A percentile compares a stretch with the other conserved stretches of the same genome.
Conservation (phyloP, 2,888 invertebrate species). For the Apodemia duryi region DNA sequence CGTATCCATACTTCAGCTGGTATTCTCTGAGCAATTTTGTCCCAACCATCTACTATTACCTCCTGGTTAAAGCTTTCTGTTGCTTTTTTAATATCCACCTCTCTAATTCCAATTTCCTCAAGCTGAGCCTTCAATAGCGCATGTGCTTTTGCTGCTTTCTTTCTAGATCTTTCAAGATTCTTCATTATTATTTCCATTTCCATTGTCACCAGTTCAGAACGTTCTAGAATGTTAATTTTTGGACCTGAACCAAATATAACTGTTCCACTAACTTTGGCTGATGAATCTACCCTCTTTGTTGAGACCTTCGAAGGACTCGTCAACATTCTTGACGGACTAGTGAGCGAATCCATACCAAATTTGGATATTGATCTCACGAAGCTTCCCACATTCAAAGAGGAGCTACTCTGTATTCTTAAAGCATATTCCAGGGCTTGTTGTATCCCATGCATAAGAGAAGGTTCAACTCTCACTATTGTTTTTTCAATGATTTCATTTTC, state of each 20-base stretch:
- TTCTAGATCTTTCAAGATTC: slow-evolving; percentile 46
- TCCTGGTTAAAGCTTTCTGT: slow-evolving; percentile 68
- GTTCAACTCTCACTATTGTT: slow-evolving; percentile 65
- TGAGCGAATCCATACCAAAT: slow-evolving; percentile 43
- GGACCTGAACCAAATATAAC: slow-evolving; percentile 51
- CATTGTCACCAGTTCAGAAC: slow-evolving; percentile 66
- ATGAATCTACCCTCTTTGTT: slow-evolving; percentile 54
- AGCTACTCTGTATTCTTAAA: slow-evolving; percentile 45
- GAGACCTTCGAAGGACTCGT: slow-evolving; percentile 44
- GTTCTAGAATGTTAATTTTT: slow-evolving; percentile 72
- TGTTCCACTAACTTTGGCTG: slow-evolving; percentile 54
- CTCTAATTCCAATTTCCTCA: slow-evolving; percentile 77
- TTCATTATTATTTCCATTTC: slow-evolving; percentile 71
- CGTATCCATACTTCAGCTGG: slow-evolving; percentile 80
- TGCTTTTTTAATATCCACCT: slow-evolving; percentile 69
- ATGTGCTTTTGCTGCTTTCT: slow-evolving; percentile 52
- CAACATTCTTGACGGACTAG: slow-evolving; percentile 48
- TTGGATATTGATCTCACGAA: slow-evolving; percentile 51
- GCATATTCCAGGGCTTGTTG: slow-evolving; percentile 63
- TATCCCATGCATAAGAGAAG: slow-evolving; percentile 65
- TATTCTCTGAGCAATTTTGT: slow-evolving; percentile 80
- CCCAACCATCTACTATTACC: slow-evolving; percentile 73
- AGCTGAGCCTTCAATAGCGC: slow-evolving; percentile 69
- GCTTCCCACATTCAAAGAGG: slow-evolving; percentile 46
- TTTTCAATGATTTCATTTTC: slow-evolving; percentile 77